Evolutionary conservation across 2,113 vertebrate genomes (phyloP).

Genomic region (Triplophysa siluroides): DNA sequence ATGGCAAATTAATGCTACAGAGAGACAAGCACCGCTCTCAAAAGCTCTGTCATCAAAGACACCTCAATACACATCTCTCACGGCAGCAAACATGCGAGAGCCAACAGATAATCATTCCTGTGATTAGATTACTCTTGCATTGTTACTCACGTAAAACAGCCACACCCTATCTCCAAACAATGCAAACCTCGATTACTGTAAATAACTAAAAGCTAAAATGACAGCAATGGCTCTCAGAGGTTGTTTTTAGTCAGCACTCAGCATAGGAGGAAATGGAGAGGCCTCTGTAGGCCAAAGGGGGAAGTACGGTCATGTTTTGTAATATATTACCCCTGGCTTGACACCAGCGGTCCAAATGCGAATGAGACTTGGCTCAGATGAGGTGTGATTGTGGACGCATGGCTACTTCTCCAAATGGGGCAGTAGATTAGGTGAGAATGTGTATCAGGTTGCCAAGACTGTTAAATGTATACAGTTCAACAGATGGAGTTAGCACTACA

Average conservation of each 20-base stretch:
- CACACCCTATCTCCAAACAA: slow-evolving; percentile 8
- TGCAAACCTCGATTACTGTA: slow-evolving; percentile 18
- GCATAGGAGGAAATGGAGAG: not conserved
- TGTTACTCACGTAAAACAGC: slow-evolving; percentile 30
- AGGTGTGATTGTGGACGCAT: slow-evolving; percentile 45
- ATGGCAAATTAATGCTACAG: slow-evolving; percentile 19
- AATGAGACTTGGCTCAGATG: slow-evolving; percentile 29
- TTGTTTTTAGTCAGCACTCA: not conserved
- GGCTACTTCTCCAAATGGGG: slow-evolving; percentile 38
- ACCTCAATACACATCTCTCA: slow-evolving; percentile 49
- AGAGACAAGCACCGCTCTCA: slow-evolving; percentile 36
- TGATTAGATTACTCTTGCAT: slow-evolving; percentile 50
- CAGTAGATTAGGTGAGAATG: slow-evolving; percentile 38
- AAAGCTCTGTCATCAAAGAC: slow-evolving; percentile 47
- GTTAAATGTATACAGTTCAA: slow-evolving; percentile 34
- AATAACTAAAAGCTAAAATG: slow-evolving; percentile 13
- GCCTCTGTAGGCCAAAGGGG: slow-evolving; percentile 35
- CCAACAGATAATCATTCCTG: slow-evolving; percentile 44
- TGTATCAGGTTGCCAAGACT: slow-evolving; percentile 32
- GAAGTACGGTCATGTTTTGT: slow-evolving; percentile 34
- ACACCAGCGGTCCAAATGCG: slow-evolving; percentile 33
- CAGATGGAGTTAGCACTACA: slow-evolving; percentile 48
- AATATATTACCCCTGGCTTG: slow-evolving; percentile 27
- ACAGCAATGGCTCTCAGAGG: not conserved
- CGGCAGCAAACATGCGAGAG: slow-evolving; percentile 1